Percentiles rank a stretch among this genome's conserved stretches.
Evolutionary conservation across 2,113 vertebrate genomes (phyloP).

Genomic region (Sturnira hondurensis): DNA sequence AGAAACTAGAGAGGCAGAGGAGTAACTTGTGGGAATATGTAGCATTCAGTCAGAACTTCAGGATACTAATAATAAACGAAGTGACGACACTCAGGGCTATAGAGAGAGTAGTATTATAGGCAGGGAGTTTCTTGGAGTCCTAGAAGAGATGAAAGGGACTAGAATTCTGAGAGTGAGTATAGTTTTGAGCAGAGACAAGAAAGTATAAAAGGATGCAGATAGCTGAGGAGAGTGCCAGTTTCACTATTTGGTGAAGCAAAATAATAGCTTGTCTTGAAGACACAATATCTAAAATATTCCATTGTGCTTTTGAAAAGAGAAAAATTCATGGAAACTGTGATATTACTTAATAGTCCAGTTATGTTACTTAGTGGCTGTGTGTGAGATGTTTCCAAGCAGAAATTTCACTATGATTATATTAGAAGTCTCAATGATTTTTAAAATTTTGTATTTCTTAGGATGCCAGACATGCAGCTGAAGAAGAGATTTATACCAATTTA

Average conservation of each 20-base stretch:
- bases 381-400: background rate
- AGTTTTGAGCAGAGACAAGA: background rate
- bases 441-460: slow-evolving; percentile 83
- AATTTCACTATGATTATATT: background rate
- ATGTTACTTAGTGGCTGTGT: background rate
- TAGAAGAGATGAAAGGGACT: background rate
- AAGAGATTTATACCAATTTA: slow-evolving; percentile 98
- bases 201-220: background rate
- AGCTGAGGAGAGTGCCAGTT: background rate
- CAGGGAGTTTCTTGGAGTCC: background rate
- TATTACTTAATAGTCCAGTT: background rate
- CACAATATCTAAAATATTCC: background rate
- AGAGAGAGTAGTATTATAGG: background rate
- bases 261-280: background rate
- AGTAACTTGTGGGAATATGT: background rate
- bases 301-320: background rate
- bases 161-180: background rate
- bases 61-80: background rate
- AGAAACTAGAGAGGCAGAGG: background rate
- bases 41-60: background rate
- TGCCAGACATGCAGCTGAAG: slow-evolving; percentile 94
- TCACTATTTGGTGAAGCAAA: background rate
- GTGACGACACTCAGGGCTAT: background rate
- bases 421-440: background rate
- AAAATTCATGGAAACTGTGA: background rate